phyloP scores from a whole-genome alignment of 1,140 invertebrate genomes.

The Zophobas atratus region DNA sequence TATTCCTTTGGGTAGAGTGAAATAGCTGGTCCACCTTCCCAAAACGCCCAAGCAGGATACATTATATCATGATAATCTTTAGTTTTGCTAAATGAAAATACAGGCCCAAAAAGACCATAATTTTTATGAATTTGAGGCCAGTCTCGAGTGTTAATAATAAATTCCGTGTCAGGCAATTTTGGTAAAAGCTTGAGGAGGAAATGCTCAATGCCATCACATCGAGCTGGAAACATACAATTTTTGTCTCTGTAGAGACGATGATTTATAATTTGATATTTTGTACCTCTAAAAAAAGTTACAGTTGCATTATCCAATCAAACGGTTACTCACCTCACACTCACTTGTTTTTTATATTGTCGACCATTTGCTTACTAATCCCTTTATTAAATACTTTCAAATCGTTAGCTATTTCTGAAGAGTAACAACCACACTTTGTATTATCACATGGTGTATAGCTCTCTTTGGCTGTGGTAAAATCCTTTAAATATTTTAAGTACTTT shows the following conservation, averaged over 20 bases:
- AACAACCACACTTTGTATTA: constrained; percentile 74
- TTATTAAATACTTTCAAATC: constrained; percentile 81
- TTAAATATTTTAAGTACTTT: constrained; percentile 62
- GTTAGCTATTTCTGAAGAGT: constrained; percentile 75
- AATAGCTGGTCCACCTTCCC: constrained; percentile 97
- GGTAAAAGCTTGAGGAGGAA: constrained; percentile 80
- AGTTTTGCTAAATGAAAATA: constrained; percentile 97
- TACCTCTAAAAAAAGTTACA: constrained; percentile 72
- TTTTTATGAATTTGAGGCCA: constrained; percentile 88
- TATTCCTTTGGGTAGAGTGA: constrained; percentile 90
- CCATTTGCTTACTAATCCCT: constrained; percentile 78
- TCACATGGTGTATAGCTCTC: constrained; percentile 69
- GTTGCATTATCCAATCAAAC: constrained; percentile 36
- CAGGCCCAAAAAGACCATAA: constrained; percentile 78
- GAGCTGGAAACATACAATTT: constrained; percentile 91
- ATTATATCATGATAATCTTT: constrained; percentile 91
- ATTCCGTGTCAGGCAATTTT: constrained; percentile 87
- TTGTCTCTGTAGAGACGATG: constrained; percentile 86
- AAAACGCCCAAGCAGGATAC: constrained; percentile 98
- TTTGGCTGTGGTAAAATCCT: constrained; percentile 67
- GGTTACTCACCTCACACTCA: constrained; percentile 64
- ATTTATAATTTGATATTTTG: constrained; percentile 89
- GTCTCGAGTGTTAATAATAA: constrained; percentile 92
- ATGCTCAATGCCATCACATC: constrained; percentile 94
- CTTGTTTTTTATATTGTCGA: constrained; percentile 74